Base-by-base conservation (phyloP, 2,113 vertebrate species). In the Pleuronectes platessa region DNA sequence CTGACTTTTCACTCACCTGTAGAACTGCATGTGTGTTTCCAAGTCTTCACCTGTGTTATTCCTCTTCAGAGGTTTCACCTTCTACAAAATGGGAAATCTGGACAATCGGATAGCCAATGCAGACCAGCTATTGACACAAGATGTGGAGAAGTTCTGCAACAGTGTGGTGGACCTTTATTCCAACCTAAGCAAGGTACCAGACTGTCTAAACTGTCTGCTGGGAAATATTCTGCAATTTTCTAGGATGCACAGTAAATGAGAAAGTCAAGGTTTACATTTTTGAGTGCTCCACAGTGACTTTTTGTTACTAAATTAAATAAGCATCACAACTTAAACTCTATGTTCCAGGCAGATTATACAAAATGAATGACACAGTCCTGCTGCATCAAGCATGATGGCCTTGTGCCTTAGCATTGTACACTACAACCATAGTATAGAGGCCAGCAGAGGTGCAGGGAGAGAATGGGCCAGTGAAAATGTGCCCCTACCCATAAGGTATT, bases 71-170 rank as follows among this genome's bases (percentile, higher is more conserved):
- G 88, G 96, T 51, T 98, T 95, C 71, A 99, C 98, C 0, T 99
- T 98, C 85, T 99, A 99, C 93, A 99, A 99, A 94, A 99, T 99
- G 98, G 98, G 98, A 68, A 99, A 99, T 91, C 89, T 99, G 90
- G 98, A 99, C 92, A 99, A 98, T 90, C 96, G 98, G 84, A 99
- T 99, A 88, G 96, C 97, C 54, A 99, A 99, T 62, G 95, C 97
- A 62, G 98, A 99, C 92, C 98, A 99, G 89, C 94, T 99, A 17
- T 95, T 99, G 47, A 99, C 98, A 2, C 98, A 99, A 85, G 98
- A 99, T 51, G 98, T 99, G 82, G 97, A 99, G 90, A 98, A 93
- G 65, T 99, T 99, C 94, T 99, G 98, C 90, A 98, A 99, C 92
- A 98, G 97, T 76, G 97, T 99, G 80, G 98, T 99, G 80, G 98